Percentiles rank a stretch among this genome's conserved stretches.
Evolutionary conservation across 2,888 invertebrate genomes (phyloP).

Genomic region (Tenthredo mesomela): DNA sequence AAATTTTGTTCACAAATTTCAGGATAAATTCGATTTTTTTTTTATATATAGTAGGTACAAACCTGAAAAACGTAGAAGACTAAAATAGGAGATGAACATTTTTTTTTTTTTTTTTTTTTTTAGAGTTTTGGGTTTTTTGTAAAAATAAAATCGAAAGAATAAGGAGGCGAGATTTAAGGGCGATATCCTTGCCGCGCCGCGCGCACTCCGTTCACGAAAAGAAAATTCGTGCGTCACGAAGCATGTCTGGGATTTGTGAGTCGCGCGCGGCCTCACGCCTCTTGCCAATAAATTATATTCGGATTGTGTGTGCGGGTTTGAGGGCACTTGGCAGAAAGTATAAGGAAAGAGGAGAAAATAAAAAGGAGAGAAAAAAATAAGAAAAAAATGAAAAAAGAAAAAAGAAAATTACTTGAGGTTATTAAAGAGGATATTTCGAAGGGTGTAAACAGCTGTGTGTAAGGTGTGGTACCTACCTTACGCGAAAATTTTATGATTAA

Average conservation of each 20-base stretch:
- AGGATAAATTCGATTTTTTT: no score
- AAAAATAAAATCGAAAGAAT: neutral
- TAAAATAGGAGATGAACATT: no score
- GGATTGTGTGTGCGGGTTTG: neutral
- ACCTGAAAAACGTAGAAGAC: no score
- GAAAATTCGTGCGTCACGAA: constrained; percentile 18
- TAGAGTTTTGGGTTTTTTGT: no score
- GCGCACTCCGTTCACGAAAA: neutral
- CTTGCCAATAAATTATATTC: constrained; percentile 13
- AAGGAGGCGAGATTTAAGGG: neutral
- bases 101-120: no score
- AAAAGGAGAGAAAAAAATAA: neutral
- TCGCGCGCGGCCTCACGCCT: neutral
- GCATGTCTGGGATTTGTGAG: constrained; percentile 15
- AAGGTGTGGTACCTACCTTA: neutral
- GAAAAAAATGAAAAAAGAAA: neutral
- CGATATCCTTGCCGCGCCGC: neutral
- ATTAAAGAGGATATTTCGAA: constrained; percentile 5
- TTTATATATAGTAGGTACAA: no score
- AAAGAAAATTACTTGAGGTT: neutral
- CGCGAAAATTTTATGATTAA: neutral
- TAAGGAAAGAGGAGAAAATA: neutral
- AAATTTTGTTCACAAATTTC: no score
- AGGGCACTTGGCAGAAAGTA: neutral
- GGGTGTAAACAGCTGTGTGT: no score